Percentiles rank a stretch among this genome's conserved stretches.
These are phyloP conservation scores for Drosophila simulans DNA, from an alignment of 1,140 invertebrate species.

Conservation along the genomic window DNA sequence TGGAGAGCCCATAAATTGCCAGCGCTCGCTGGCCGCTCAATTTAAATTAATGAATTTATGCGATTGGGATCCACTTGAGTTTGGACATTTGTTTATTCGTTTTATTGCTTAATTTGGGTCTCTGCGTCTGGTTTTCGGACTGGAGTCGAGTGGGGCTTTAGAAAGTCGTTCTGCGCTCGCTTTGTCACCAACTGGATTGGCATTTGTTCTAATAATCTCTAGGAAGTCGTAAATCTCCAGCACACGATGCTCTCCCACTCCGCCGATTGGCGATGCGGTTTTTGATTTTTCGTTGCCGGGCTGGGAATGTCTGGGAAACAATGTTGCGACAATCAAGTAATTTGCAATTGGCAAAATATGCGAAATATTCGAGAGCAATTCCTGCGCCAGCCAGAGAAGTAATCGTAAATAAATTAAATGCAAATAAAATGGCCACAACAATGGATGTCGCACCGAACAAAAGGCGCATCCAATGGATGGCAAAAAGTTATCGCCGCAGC, in stretches of 20 bases:
- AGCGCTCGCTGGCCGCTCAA: conserved; percentile 30
- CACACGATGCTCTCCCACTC: conserved; percentile 25
- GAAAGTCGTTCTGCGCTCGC: conserved; percentile 70
- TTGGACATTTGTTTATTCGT: conserved; percentile 46
- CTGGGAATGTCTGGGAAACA: conserved; percentile 54
- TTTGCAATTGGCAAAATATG: conserved; percentile 79
- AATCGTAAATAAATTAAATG: conserved; percentile 49
- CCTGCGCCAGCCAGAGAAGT: conserved; percentile 9
- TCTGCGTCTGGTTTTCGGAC: conserved; percentile 17
- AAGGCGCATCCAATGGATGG: conserved; percentile 49
- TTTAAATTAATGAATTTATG: conserved; percentile 66
- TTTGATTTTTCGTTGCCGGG: conserved; percentile 24
- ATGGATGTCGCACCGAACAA: conserved; percentile 59
- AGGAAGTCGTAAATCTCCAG: conserved; percentile 74
- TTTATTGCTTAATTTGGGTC: conserved; percentile 60
- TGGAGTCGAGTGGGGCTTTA: conserved; percentile 43
- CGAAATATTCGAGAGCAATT: conserved; percentile 58
- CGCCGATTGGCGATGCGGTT: conserved; percentile 38
- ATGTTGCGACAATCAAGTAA: conserved; percentile 77
- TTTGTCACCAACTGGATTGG: conserved; percentile 52
- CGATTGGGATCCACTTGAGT: conserved; percentile 49
- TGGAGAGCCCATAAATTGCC: conserved; percentile 56
- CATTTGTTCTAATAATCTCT: conserved; percentile 49
- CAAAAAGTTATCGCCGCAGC: conserved; percentile 57
- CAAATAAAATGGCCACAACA: conserved; percentile 73